Base-by-base conservation (phyloP, 1,140 invertebrate species). In the Nymphalis io region DNA sequence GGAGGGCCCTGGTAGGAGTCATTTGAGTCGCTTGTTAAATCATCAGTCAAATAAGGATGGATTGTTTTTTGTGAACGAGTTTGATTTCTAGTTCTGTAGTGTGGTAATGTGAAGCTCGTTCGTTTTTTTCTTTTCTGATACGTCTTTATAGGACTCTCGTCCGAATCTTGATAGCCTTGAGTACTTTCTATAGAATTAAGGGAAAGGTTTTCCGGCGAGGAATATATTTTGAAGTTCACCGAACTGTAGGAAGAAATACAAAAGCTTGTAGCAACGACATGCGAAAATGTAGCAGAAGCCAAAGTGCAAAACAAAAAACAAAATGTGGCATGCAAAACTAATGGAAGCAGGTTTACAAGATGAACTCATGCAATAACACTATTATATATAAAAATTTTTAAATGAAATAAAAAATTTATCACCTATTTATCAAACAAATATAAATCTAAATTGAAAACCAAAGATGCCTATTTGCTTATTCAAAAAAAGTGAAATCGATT, bases 331-430 rank as follows among this genome's bases (percentile, higher is more conserved):
- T 70, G 65, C 58, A 48, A 51, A n/a, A 59, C 16, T 63, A 78
- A 84, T 87, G 86, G 87, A 87, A 87, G 87, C 85, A 89, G 87
- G 85, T 83, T 78, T 62, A 76, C 59, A 75, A 73, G 46, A 21
- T 18, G 16, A 8, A 53, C 13, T 15, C 13, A 13, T 15, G n/a
- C 40, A n/a, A 44, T 11, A 20, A 27, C 51, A 55, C 51, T 23
- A 38, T 21, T 33, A 33, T 8, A 33, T 33, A 1, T 33, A 8
- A 33, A 33, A 33, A 8, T 2, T 33, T 33, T 33, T 8, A 5
- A 33, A 33, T 33, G 27, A 33, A n/a, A 33, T 33, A 33, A 33
- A 33, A 33, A 0, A 3, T 33, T 33, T 33, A 33, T 33, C 0
- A 33, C 23, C 23, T 2, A 27, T 33, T 33, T 33, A 33, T 33